phyloP scores from a whole-genome alignment of 2,888 invertebrate species.

The Latheticus oryzae region DNA sequence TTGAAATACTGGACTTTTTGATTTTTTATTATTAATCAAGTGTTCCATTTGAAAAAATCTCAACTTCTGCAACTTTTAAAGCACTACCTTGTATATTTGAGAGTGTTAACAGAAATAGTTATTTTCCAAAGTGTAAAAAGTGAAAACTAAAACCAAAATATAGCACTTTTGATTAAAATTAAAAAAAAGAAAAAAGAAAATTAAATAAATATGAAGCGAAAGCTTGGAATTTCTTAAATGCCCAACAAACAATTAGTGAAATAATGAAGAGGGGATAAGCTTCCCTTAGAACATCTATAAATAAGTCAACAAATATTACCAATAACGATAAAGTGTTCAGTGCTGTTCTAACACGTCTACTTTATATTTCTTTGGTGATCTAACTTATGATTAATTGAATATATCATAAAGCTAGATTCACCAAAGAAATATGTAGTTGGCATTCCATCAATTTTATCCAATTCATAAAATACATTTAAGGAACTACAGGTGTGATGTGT shows the following conservation, averaged over 20 bases:
- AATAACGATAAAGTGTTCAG: constrained; percentile 24
- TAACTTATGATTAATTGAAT: constrained; percentile 62
- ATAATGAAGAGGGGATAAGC: constrained; percentile 18
- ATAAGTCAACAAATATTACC: constrained; percentile 7
- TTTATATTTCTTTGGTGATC: constrained; percentile 70
- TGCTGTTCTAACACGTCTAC: constrained; percentile 44
- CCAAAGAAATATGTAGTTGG: constrained; percentile 53
- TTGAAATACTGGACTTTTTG: too few relatives aligned
- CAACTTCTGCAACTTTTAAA: too few relatives aligned
- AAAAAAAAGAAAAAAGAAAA: too few relatives aligned
- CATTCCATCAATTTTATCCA: constrained; percentile 49
- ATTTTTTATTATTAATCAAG: too few relatives aligned
- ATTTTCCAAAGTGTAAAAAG: too few relatives aligned
- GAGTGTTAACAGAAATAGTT: too few relatives aligned
- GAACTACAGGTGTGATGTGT: constrained; percentile 65
- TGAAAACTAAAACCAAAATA: too few relatives aligned
- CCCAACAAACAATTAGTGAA: constrained; percentile 9
- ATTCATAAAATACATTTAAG: constrained; percentile 53
- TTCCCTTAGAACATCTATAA: constrained; percentile 14
- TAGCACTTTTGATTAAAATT: too few relatives aligned
- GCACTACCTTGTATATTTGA: too few relatives aligned
- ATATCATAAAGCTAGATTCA: constrained; percentile 66
- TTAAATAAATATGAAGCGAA: too few relatives aligned
- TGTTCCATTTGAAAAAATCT: too few relatives aligned
- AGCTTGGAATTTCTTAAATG: too few relatives aligned